Percentiles rank a stretch among this genome's conserved stretches.
These are phyloP conservation scores for Trichogramma dendrolimi DNA, from an alignment of 2,888 invertebrate species.

Conservation along the genomic window DNA sequence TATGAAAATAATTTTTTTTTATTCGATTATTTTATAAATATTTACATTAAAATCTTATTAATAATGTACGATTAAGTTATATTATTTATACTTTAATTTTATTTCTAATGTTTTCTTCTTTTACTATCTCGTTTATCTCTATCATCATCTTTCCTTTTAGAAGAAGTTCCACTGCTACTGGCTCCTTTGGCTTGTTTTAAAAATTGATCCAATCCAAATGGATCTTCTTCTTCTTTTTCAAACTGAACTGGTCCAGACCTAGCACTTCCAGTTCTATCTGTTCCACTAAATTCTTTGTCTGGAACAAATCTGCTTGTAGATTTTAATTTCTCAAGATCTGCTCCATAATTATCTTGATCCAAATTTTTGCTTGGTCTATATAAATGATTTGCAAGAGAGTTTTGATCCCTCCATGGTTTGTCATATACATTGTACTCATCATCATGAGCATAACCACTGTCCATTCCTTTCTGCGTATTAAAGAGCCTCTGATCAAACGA, in stretches of 20 bases:
- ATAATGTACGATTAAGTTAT: too few species aligned
- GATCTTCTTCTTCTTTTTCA: slow-evolving; percentile 82
- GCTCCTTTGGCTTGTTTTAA: slow-evolving; percentile 93
- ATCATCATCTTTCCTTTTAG: slow-evolving; percentile 60
- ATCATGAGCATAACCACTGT: slow-evolving; percentile 92
- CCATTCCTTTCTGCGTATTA: slow-evolving; percentile 89
- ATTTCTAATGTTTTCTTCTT: slow-evolving; percentile 42
- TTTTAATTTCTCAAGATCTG: slow-evolving; percentile 83
- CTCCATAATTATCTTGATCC: slow-evolving; percentile 86
- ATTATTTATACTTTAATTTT: too few species aligned
- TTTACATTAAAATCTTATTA: too few species aligned
- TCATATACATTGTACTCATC: slow-evolving; percentile 98
- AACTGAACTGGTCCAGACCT: slow-evolving; percentile 96
- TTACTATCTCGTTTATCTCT: slow-evolving; percentile 47
- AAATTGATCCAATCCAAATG: slow-evolving; percentile 97
- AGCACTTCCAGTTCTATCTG: slow-evolving; percentile 68
- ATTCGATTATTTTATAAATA: too few species aligned
- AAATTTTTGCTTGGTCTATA: slow-evolving; percentile 83
- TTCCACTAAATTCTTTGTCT: slow-evolving; percentile 94
- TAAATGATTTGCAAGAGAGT: slow-evolving; percentile 80
- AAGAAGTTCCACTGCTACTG: slow-evolving; percentile 56
- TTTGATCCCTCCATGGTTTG: slow-evolving; percentile 93
- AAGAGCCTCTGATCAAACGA: slow-evolving; percentile 95
- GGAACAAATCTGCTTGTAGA: slow-evolving; percentile 93
- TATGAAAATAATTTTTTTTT: too few species aligned